Conservation (phyloP, 1,140 invertebrate species). For the Bombus terrestris region DNA sequence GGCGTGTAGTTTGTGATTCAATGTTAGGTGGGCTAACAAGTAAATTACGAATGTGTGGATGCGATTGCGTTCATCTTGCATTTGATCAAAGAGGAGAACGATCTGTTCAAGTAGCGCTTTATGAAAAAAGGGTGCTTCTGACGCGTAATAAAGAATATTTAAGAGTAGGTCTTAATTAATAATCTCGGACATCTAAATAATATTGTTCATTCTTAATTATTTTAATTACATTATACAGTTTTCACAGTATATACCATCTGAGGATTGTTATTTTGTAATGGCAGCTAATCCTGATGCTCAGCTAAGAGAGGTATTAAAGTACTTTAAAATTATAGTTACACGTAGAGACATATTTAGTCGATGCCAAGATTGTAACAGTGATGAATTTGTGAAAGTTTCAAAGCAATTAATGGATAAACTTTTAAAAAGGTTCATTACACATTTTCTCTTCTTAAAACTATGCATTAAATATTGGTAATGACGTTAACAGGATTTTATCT, state of each 20-base stretch:
- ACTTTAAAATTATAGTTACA: constrained; percentile 85
- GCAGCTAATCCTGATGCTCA: constrained; percentile 82
- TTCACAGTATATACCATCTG: constrained; percentile 78
- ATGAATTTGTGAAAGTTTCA: constrained; percentile 83
- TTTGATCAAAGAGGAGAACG: constrained; percentile 81
- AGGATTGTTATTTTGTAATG: constrained; percentile 83
- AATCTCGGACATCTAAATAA: not conserved
- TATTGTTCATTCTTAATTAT: not conserved
- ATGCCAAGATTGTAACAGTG: constrained; percentile 86
- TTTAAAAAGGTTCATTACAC: constrained; percentile 62
- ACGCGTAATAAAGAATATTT: constrained; percentile 82
- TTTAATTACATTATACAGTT: constrained; percentile 77
- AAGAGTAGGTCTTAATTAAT: constrained; percentile 71
- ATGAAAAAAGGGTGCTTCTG: constrained; percentile 84
- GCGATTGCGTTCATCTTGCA: constrained; percentile 85
- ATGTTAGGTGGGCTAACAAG: constrained; percentile 84
- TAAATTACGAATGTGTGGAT: constrained; percentile 86
- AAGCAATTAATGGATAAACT: constrained; percentile 80
- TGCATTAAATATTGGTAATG: not conserved
- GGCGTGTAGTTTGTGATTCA: constrained; percentile 83
- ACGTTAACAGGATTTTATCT: constrained; percentile 6
- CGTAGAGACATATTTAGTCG: constrained; percentile 86
- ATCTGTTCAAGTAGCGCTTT: constrained; percentile 81
- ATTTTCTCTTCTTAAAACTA: constrained; percentile 1
- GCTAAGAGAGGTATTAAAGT: constrained; percentile 84